Evolutionary conservation across 2,888 invertebrate species (phyloP), one percentile per base, ranked within the genome.

Genomic region (Machimus atricapillus): DNA sequence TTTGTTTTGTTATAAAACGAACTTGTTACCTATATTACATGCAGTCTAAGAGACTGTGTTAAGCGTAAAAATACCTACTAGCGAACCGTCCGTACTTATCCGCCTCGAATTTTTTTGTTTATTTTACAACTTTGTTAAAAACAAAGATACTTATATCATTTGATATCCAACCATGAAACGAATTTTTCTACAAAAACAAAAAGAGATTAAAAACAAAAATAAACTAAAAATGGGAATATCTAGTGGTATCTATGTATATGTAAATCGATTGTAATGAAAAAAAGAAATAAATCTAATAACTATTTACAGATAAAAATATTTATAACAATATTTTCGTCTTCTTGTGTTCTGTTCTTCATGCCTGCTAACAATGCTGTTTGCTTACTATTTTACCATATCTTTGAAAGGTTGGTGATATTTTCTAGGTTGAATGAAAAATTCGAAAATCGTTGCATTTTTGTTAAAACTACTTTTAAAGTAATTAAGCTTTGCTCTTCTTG

Each of bases 281-380:
- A 27, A 31, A 74, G 74, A n/a, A 52, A 76, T 27, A n/a, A 52
- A 76, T 8, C 52, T 81, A 81, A 52, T 81, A 79, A 52, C 9
- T 79, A 81, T 81, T 52, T 52, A 81, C 52, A 81, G 12, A 31
- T 31, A 81, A 81, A 81, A 81, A 81, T 81, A 81, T 81, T 81
- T 81, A 81, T 81, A 81, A 81, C 81, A 81, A 81, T 81, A 81
- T 81, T 81, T 81, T 81, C 46, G 14, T 66, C 5, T 66, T 27
- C 12, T 66, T 66, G 66, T 66, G 52, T 43, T 78, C 40, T 43
- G 34, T 19, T 77, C 34, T 37, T 23, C 56, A 14, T 1, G 7
- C 43, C 9, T 81, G 19, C 56, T 81, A 76, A 0, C 66, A 23
- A 66, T 27, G 12, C 23, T 66, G 19, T 66, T 66, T n/a, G 12